Conservation (phyloP, 2,888 invertebrate genomes). For the Cabera pusaria region DNA sequence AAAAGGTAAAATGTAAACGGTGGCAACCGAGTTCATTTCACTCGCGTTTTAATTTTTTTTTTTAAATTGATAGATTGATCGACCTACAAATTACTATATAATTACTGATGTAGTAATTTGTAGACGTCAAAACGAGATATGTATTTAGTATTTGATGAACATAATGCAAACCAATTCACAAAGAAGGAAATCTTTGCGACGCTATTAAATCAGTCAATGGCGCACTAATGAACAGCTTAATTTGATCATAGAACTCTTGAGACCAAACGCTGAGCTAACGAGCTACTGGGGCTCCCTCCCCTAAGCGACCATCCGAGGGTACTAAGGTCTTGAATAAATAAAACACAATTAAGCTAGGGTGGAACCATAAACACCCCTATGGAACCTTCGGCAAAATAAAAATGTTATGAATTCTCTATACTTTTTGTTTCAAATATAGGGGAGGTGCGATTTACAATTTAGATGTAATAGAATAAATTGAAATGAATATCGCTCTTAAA, state of each 20-base stretch:
- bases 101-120: too few relatives aligned
- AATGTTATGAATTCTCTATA: constrained; percentile 50
- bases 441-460: constrained; percentile 51
- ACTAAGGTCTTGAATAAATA: constrained; percentile 73
- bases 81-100: too few relatives aligned
- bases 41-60: too few relatives aligned
- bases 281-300: constrained; percentile 49
- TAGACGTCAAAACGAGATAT: too few relatives aligned
- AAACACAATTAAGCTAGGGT: constrained; percentile 73
- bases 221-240: constrained; percentile 36
- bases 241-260: constrained; percentile 42
- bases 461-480: constrained; percentile 36
- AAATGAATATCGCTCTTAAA: constrained; percentile 24
- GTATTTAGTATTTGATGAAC: too few relatives aligned
- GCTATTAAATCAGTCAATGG: constrained; percentile 23
- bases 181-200: neutral
- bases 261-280: constrained; percentile 56
- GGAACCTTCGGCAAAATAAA: constrained; percentile 45
- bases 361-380: constrained; percentile 39
- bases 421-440: constrained; percentile 26
- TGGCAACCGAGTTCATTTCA: too few relatives aligned
- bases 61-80: too few relatives aligned
- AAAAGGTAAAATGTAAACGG: too few relatives aligned
- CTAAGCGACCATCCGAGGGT: constrained; percentile 49
- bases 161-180: too few relatives aligned